Conservation (phyloP, 1,140 invertebrate genomes). For the Papilio aristodemus region DNA sequence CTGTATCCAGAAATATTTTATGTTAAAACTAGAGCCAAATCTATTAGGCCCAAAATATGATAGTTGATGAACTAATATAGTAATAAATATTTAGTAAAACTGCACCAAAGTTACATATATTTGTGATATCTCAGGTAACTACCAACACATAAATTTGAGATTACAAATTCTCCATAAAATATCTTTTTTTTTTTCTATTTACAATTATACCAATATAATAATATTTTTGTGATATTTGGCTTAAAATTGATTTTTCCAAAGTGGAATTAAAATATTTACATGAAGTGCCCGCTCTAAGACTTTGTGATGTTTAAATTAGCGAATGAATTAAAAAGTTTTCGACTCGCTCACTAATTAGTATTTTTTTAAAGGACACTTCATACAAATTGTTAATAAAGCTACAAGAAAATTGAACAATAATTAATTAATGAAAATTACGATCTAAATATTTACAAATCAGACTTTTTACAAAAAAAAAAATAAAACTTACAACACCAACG, state of each 20-base stretch:
- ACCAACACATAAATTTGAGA: conserved; percentile 69
- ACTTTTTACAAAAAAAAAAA: conserved; percentile 68
- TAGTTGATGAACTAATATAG: not conserved
- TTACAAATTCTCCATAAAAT: conserved; percentile 60
- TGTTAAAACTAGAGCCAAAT: not conserved
- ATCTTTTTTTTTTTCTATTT: conserved; percentile 47
- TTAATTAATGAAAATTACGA: conserved; percentile 35
- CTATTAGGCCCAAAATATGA: conserved; percentile 20
- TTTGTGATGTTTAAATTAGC: not conserved
- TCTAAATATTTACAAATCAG: conserved; percentile 68
- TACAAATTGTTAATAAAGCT: conserved; percentile 42
- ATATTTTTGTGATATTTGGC: conserved; percentile 73
- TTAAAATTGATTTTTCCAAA: conserved; percentile 57
- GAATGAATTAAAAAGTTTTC: not conserved
- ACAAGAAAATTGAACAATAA: conserved; percentile 32
- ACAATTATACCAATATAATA: conserved; percentile 61
- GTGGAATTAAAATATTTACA: conserved; percentile 49
- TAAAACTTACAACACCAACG: conserved; percentile 38
- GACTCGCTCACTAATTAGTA: too few species aligned
- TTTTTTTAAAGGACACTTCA: conserved; percentile 41
- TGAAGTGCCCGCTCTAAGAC: conserved; percentile 46
- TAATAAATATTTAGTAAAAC: conserved; percentile 33
- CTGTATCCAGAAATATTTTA: not conserved
- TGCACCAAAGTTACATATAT: conserved; percentile 59
- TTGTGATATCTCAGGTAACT: conserved; percentile 73